Base-by-base conservation (phyloP, 2,797 vertebrate genomes). In the Galago senegalensis region DNA sequence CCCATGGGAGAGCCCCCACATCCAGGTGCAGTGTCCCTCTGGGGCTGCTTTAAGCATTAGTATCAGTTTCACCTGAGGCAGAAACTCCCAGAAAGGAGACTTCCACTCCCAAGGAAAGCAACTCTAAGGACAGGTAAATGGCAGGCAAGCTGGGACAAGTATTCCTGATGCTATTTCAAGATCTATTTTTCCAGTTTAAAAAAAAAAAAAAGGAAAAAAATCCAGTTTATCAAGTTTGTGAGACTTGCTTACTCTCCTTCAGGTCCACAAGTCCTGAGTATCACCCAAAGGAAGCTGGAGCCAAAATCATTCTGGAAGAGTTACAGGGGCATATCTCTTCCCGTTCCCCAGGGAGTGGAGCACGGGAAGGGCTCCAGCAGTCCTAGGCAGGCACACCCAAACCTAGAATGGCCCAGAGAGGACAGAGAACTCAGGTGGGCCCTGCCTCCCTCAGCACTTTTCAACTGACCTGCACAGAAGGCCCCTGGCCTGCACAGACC, bases 1-100 rank as follows among this genome's bases (percentile, higher is more conserved):
- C 65, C 53, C 0, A 0, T 13, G 27, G 0, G 13, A 40, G 56
- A 70, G 61, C 31, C 65, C 31, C 17, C 3, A 0, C 49, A n/a
- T 10, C 10, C 5, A 0, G 9, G 20, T 14, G 1, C 67, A 8
- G 43, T 29, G 21, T 11, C 29, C 63, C 58, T 56, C 18, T 4
- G 18, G 43, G 65, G 46, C 5, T 1, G n/a, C 25, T 13, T 29
- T 40, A 10, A 7, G 17, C 60, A 43, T 31, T 2, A 0, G 17
- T 25, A 43, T 67, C 75, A 53, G 21, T 31, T 61, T 75, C 43
- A 76, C 43, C 34, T 53, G 40, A 7, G 13, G 49, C 14, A 37
- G 81, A 46, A 23, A 8, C 80, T 8, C 61, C 60, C 10, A 49
- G 34, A 86, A 86, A 63, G 0, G 3, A 72, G 70, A 79, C 6